Base-by-base conservation (phyloP, 1,140 invertebrate species). In the Choristoneura fumiferana region DNA sequence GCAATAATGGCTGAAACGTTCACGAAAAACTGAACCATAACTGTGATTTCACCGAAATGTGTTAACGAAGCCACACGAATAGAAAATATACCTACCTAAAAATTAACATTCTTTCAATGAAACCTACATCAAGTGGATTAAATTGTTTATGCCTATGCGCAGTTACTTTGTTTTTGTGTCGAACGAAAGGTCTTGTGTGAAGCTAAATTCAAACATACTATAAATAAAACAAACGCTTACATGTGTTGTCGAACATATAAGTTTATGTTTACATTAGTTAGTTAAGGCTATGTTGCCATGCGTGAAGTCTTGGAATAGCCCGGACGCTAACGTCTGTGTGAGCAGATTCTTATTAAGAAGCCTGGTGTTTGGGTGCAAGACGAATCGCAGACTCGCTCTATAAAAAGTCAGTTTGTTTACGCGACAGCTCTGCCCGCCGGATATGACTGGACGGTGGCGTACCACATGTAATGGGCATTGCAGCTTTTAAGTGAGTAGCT, bases 381-480 rank as follows among this genome's bases (percentile, higher is more conserved):
- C 67, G 74, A 66, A 74, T 64, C 60, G 69, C 75, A 81, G 78
- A 69, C 76, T 35, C 59, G 69, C 66, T 77, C 80, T 84, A 83
- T 86, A 83, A 84, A 84, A 83, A 84, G 76, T 82, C 64, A 55
- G 72, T 71, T 77, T 87, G 80, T 87, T 84, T 87, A 84, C 77
- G 65, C 61, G 66, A 36, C 12, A 9, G 38, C 56, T 29, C 22
- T 29, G 38, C 57, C 54, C 65, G 70, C 80, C 78, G 81, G 78
- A 84, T 84, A 75, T 70, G 69, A 78, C 68, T 71, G 64, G 66
- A 62, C 70, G 66, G 70, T 59, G 76, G 76, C 63, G 60, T 38
- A 71, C 79, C 78, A 73, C 79, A 78, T 76, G 76, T 73, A 73
- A 71, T 78, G 73, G 65, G 66, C 73, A 75, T 78, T 73, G 62